Conservation (phyloP, 1,140 invertebrate species). For the Augochlora pura region DNA sequence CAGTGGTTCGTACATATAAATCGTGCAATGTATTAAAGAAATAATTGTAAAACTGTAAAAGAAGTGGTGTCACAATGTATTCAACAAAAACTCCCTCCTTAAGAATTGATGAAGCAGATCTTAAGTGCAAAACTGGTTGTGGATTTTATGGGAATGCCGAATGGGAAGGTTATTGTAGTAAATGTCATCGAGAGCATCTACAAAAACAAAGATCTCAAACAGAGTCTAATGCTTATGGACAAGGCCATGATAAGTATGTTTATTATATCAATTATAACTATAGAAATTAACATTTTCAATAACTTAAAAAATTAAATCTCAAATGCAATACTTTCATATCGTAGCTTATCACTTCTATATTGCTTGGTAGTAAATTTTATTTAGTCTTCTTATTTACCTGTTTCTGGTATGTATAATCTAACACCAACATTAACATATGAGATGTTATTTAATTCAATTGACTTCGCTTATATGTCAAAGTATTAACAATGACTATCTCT, state of each 20-base stretch:
- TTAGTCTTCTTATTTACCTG: neutral
- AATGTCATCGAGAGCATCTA: constrained; percentile 89
- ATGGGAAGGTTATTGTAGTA: constrained; percentile 98
- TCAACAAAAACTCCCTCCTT: constrained; percentile 87
- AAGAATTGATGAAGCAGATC: constrained; percentile 90
- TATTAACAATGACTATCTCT: too few species aligned
- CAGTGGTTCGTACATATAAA: neutral
- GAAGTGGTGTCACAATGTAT: constrained; percentile 80
- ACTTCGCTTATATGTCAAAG: too few species aligned
- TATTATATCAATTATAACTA: neutral
- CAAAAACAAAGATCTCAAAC: constrained; percentile 83
- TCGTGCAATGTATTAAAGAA: neutral
- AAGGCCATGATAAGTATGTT: constrained; percentile 66
- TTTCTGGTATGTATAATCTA: too few species aligned
- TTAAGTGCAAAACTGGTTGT: constrained; percentile 97
- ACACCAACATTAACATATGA: too few species aligned
- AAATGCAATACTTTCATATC: neutral
- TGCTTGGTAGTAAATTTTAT: neutral
- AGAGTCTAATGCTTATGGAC: constrained; percentile 63
- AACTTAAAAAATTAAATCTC: neutral
- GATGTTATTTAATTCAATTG: too few species aligned
- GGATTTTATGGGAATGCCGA: constrained; percentile 98
- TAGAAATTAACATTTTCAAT: neutral
- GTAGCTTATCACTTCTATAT: too few species aligned
- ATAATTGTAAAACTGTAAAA: neutral